Percentiles rank a stretch among this genome's conserved stretches.
Conservation (phyloP, 2,888 invertebrate species). For the Pachymerium ferrugineum region DNA sequence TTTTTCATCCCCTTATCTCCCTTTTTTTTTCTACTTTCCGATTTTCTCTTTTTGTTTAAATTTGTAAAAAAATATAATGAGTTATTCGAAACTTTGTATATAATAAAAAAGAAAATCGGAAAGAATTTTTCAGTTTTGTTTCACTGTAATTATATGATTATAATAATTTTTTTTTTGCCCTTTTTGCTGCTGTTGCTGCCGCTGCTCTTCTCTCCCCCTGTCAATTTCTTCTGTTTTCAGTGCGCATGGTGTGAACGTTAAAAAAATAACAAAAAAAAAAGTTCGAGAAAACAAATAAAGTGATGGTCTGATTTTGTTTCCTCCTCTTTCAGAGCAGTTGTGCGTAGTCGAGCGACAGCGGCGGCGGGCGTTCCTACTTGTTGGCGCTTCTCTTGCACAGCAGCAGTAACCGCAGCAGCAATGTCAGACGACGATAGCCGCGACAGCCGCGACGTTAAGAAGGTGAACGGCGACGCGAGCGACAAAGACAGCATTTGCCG, state of each 20-base stretch:
- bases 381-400: conserved; percentile 28
- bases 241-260: neutral
- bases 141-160: too few relatives aligned
- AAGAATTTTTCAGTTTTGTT: too few relatives aligned
- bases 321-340: conserved; percentile 27
- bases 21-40: neutral
- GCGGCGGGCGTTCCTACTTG: conserved; percentile 27
- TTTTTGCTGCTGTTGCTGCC: conserved; percentile 17
- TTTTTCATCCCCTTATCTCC: neutral
- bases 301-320: conserved; percentile 25
- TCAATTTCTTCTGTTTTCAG: conserved; percentile 21
- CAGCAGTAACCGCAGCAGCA: conserved; percentile 26
- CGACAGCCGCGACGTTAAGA: conserved; percentile 35
- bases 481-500: conserved; percentile 54
- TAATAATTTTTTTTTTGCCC: neutral
- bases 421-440: conserved; percentile 35
- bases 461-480: conserved; percentile 34
- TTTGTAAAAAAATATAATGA: neutral
- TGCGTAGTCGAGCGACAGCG: conserved; percentile 27
- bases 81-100: neutral
- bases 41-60: neutral
- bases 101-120: too few relatives aligned
- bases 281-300: neutral
- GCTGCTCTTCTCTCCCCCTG: conserved; percentile 7
- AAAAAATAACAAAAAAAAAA: neutral